Evolutionary conservation across 1,140 invertebrate species (phyloP).

Genomic region (Tribolium madens): DNA sequence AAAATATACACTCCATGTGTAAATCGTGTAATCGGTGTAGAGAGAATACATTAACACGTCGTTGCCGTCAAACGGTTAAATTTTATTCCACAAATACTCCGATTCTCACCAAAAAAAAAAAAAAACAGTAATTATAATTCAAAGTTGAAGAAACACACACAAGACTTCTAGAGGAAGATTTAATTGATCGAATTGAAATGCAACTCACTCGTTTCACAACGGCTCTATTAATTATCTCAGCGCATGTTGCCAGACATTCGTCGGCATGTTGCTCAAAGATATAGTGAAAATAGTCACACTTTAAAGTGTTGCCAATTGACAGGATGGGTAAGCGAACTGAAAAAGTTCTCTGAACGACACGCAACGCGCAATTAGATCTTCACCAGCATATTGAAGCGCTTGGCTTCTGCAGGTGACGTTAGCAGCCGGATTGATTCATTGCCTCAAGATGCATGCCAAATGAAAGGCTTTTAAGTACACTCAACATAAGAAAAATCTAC

Average conservation of each 20-base stretch:
- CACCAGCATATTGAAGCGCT: slow-evolving; percentile 48
- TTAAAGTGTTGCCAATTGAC: slow-evolving; percentile 46
- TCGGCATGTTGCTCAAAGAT: not conserved
- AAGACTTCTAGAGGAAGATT: not conserved
- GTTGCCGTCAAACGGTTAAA: slow-evolving; percentile 24
- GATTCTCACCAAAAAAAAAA: slow-evolving; percentile 1
- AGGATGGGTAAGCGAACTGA: slow-evolving; percentile 9
- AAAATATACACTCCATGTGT: slow-evolving; percentile 32
- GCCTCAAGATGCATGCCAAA: slow-evolving; percentile 13
- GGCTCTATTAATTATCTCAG: slow-evolving; percentile 11
- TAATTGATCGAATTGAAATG: slow-evolving; percentile 20
- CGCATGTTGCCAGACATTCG: not conserved
- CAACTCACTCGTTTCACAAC: not conserved
- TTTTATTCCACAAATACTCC: slow-evolving; percentile 21
- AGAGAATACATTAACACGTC: slow-evolving; percentile 33
- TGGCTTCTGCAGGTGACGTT: slow-evolving; percentile 44
- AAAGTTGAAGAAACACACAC: not conserved
- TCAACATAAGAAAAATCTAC: not conserved
- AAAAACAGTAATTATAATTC: not conserved
- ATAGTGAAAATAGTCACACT: slow-evolving; percentile 44
- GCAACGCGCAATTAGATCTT: slow-evolving; percentile 52
- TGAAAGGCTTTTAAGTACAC: slow-evolving; percentile 18
- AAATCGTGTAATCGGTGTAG: slow-evolving; percentile 25
- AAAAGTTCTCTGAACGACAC: slow-evolving; percentile 21
- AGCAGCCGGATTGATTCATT: slow-evolving; percentile 41